These are phyloP conservation scores for Xiphorhynchus erythropygius DNA, from an alignment of 2,797 vertebrate species.

Conservation along the genomic window DNA sequence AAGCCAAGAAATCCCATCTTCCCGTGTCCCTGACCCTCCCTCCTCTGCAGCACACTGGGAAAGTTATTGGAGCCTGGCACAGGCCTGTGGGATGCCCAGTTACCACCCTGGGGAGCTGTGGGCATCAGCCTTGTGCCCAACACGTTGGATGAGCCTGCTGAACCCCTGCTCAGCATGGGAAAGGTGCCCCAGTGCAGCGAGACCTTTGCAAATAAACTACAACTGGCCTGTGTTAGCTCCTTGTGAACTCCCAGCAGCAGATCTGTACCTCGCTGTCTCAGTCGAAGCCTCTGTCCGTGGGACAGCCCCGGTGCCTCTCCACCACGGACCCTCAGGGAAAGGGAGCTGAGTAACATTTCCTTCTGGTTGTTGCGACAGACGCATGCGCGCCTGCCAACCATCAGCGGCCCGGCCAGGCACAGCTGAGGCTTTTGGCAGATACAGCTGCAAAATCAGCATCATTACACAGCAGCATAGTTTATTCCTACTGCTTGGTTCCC, in stretches of 20 bases:
- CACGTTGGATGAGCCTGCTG: neutral
- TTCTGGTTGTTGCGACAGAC: neutral
- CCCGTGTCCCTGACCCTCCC: neutral
- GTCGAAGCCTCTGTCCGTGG: fast-evolving
- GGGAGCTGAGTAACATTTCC: neutral
- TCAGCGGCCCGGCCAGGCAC: neutral
- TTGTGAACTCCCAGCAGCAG: fast-evolving
- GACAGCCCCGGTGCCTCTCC: fast-evolving
- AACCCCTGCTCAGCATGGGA: neutral
- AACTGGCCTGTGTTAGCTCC: neutral
- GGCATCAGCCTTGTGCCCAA: neutral
- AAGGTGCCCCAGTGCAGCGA: fast-evolving
- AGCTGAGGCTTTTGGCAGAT: neutral
- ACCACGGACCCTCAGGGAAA: neutral
- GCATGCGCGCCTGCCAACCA: neutral
- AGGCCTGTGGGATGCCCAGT: neutral
- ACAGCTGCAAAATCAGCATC: neutral
- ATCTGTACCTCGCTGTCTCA: neutral
- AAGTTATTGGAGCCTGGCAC: neutral
- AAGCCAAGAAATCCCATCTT: neutral
- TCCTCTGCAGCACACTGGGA: neutral
- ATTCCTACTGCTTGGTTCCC: neutral
- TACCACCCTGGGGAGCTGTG: fast-evolving
- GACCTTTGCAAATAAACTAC: neutral
- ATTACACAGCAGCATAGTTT: fast-evolving